Evolutionary conservation across 2,113 vertebrate genomes (phyloP), one percentile per base, ranked within the genome.

Genomic region (Lagopus leucura): DNA sequence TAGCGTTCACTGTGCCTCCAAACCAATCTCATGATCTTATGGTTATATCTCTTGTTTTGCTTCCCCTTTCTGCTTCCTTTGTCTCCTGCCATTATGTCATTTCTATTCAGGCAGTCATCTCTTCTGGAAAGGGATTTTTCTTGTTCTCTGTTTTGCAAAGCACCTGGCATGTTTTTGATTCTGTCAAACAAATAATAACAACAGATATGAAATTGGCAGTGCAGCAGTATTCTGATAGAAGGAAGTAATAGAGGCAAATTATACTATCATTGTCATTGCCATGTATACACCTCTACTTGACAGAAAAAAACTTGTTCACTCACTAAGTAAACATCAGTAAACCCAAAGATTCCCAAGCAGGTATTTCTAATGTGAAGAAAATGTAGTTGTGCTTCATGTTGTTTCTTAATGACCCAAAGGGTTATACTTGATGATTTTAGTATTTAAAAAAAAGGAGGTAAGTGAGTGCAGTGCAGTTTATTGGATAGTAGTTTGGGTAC

Each of bases 181-280:
- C 95, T 96, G 96, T 97, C 96, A 96, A 96, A 97, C 87, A 96
- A 96, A 97, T 95, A 97, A 97, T 95, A 96, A 96, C 91, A 95
- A 94, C 91, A 96, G 89, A 96, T 91, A 91, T 95, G 94, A 96
- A 96, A 97, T 94, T 96, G 94, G 91, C 76, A 97, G 95, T 94
- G 87, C 76, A 94, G 91, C 72, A 97, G 89, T 94, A 94, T 92
- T 82, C 91, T 95, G 93, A 54, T 90, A 94, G 95, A 73, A 95
- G 95, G 95, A 97, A 95, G 89, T 74, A 94, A 92, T 71, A 97
- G 94, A 92, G 85, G 96, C 65, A 97, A 93, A 92, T 94, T 94
- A 96, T 36, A 86, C 94, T 92, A 80, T 94, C 61, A 95, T 95
- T 90, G 58, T 93, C 82, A 94, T 93, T 90, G 82, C 92, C 91